A percentile compares a stretch with the other conserved stretches of the same genome.
Conservation (phyloP, 2,888 invertebrate species). For the Leptinotarsa haldemani region DNA sequence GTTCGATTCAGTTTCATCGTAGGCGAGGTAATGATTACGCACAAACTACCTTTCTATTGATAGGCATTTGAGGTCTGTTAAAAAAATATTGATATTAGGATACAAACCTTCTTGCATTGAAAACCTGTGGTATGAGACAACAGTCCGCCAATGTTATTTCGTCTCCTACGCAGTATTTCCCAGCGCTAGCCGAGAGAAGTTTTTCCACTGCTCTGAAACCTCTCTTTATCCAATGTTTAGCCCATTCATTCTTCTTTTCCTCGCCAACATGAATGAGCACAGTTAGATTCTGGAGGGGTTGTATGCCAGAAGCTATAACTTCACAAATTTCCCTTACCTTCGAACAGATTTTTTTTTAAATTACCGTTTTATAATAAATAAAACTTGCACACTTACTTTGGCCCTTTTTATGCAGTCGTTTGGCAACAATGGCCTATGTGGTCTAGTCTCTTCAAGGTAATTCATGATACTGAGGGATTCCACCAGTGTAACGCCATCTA, state of each 20-base stretch:
- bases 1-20: not conserved
- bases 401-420: conserved; percentile 89
- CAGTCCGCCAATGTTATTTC: conserved; percentile 94
- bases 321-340: conserved; percentile 87
- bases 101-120: conserved; percentile 82
- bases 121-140: conserved; percentile 94
- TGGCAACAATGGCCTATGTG: conserved; percentile 87
- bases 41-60: too few species aligned
- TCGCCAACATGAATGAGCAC: conserved; percentile 89
- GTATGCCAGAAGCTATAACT: conserved; percentile 92
- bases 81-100: not conserved
- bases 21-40: too few species aligned
- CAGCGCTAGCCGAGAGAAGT: conserved; percentile 83
- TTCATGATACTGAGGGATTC: conserved; percentile 91
- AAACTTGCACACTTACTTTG: conserved; percentile 72
- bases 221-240: conserved; percentile 89
- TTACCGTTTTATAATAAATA: not conserved
- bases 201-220: conserved; percentile 93
- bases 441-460: conserved; percentile 93
- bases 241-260: conserved; percentile 93
- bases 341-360: conserved; percentile 32
- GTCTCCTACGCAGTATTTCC: conserved; percentile 90
- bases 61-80: too few species aligned
- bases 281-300: conserved; percentile 93
- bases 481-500: conserved; percentile 79